Evolutionary conservation across 2,113 vertebrate genomes (phyloP), one percentile per base, ranked within the genome.

Genomic region (Tursiops truncatus): DNA sequence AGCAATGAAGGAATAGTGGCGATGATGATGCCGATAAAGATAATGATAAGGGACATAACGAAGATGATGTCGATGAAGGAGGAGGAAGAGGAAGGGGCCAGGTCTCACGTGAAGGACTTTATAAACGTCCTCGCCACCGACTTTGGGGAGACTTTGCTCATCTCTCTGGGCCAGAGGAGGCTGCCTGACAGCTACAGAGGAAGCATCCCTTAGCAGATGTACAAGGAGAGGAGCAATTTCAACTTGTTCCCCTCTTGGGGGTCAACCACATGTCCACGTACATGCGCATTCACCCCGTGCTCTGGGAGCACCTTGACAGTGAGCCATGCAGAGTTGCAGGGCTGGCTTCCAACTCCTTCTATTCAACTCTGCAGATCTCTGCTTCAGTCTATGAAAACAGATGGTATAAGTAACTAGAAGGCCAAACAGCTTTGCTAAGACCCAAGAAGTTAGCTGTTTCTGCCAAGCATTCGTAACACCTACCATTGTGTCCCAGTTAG

Each of bases 371-470:
- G 67, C 84, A 47, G 65, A 93, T 31, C 65, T 23, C 62, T 31
- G 83, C 83, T 88, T 67, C 36, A n/a, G n/a, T 63, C 62, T 44
- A 38, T 76, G 87, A 70, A 88, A 94, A 88, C 76, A 91, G 87
- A 71, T 88, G 82, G 63, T 33, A 0, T 79, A 79, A 94, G 58
- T 74, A 31, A 95, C 92, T 92, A 92, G 79, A 86, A 68, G 89
- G 58, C 53, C 89, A 62, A 89, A 44, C n/a, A 81, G 73, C 67
- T 84, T 68, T 60, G 58, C 84, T 80, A 63, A 92, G 65, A 96
- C 47, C 28, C 38, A 85, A 89, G 68, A 89, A 89, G 33, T 65
- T 62, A 90, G 60, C 73, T 18, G n/a, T 77, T 67, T 80, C 71
- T 81, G 58, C 73, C 28, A 82, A 63, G 68, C 41, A 21, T 95